Percentiles rank a stretch among this genome's conserved stretches.
These are phyloP conservation scores for Limnodromus scolopaceus DNA, from an alignment of 2,797 vertebrate genomes.

Conservation along the genomic window DNA sequence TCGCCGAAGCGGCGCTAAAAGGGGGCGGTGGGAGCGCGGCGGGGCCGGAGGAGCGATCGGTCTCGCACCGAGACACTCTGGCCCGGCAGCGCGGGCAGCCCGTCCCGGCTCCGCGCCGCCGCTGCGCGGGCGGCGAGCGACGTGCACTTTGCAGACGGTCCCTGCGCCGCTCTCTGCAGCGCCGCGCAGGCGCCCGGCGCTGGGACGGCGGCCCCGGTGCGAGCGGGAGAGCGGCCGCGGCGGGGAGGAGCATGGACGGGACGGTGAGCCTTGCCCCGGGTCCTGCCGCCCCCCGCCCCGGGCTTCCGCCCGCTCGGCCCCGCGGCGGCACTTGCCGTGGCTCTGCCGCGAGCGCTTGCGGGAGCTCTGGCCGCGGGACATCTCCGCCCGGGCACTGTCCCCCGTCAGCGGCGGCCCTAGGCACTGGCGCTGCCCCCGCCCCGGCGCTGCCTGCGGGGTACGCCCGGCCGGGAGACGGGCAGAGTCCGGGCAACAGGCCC, in stretches of 20 bases:
- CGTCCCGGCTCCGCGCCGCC: not conserved
- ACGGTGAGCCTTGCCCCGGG: not conserved
- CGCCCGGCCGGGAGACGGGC: not conserved
- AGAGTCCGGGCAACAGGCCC: not conserved
- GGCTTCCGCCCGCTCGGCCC: not conserved
- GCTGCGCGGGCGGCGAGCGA: not conserved
- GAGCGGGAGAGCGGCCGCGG: not conserved
- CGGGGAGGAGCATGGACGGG: constrained; percentile 6
- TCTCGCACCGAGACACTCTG: not conserved
- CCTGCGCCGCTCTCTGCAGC: not conserved
- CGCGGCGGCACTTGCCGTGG: not conserved
- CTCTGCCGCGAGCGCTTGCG: not conserved
- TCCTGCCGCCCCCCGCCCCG: not conserved
- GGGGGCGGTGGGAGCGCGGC: not conserved
- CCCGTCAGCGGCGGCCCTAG: not conserved
- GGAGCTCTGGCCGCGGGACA: not conserved
- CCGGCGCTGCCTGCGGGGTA: not conserved
- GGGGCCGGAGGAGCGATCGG: not conserved
- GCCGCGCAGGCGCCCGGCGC: constrained; percentile 29
- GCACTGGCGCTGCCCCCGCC: too few species aligned
- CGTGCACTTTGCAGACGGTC: not conserved
- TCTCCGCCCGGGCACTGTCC: not conserved
- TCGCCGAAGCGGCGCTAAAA: not conserved
- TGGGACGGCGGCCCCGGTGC: not conserved
- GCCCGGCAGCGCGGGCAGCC: not conserved